Percentiles rank a stretch among this genome's conserved stretches.
Evolutionary conservation across 2,888 invertebrate species (phyloP).

Genomic region (Seladonia tumulorum): DNA sequence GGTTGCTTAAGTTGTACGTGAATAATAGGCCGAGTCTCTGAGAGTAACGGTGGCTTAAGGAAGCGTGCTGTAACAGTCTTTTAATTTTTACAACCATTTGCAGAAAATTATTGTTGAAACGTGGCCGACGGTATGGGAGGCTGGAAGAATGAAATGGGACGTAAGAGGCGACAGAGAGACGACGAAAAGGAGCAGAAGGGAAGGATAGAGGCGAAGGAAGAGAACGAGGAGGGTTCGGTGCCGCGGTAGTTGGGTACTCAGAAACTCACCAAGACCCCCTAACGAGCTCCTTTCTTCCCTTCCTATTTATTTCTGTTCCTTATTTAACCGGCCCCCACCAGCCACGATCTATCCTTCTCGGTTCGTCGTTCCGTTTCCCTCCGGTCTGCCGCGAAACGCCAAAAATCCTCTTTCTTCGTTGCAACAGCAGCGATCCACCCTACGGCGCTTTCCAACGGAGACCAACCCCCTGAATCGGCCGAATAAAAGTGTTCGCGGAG

Average conservation of each 20-base stretch:
- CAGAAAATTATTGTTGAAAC: slow-evolving; percentile 54
- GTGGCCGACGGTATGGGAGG: slow-evolving; percentile 38
- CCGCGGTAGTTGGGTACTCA: slow-evolving; percentile 79
- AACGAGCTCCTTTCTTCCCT: slow-evolving; percentile 77
- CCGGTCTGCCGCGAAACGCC: slow-evolving; percentile 62
- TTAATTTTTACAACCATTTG: slow-evolving; percentile 14
- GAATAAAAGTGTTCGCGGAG: slow-evolving; percentile 75
- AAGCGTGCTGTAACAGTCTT: neutral
- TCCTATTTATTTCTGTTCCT: slow-evolving; percentile 83
- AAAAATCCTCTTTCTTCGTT: slow-evolving; percentile 70
- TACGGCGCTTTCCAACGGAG: slow-evolving; percentile 60
- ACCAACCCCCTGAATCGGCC: slow-evolving; percentile 64
- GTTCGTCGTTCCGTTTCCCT: slow-evolving; percentile 55
- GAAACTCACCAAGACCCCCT: slow-evolving; percentile 76
- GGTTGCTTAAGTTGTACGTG: neutral
- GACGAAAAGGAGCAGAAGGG: slow-evolving; percentile 29
- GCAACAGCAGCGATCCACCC: slow-evolving; percentile 68
- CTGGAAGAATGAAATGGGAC: slow-evolving; percentile 41
- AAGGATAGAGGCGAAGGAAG: slow-evolving; percentile 55
- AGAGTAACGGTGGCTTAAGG: neutral
- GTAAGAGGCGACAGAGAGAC: slow-evolving; percentile 28
- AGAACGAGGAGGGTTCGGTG: slow-evolving; percentile 59
- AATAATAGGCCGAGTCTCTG: neutral
- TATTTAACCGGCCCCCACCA: slow-evolving; percentile 82
- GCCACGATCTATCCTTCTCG: slow-evolving; percentile 68